A percentile compares a stretch with the other conserved stretches of the same genome.
Conservation (phyloP, 1,140 invertebrate genomes). For the Orchesella cincta region DNA sequence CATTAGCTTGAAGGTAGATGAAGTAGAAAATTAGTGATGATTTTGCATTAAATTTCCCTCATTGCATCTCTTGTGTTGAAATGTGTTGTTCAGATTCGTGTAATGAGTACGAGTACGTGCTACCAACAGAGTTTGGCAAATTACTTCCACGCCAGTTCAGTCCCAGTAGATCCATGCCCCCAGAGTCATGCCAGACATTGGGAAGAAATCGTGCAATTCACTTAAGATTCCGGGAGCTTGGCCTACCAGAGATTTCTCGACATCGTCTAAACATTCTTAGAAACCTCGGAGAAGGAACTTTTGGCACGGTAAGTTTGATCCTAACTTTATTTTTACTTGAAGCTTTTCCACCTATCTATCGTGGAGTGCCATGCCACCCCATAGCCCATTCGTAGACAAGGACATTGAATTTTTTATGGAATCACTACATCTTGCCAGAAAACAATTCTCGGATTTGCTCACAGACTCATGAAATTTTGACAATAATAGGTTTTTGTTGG, state of each 20-base stretch:
- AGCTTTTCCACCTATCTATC: no score
- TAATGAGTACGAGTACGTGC: slow-evolving; percentile 24
- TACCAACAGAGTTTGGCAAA: slow-evolving; percentile 29
- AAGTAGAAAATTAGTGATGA: not conserved
- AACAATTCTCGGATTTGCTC: slow-evolving; percentile 24
- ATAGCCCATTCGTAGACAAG: no score
- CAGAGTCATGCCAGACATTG: slow-evolving; percentile 19
- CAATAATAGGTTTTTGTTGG: slow-evolving; percentile 29
- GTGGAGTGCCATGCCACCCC: no score
- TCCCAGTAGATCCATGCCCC: not conserved
- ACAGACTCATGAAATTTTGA: slow-evolving; percentile 27
- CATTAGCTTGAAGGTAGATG: not conserved
- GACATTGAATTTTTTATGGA: slow-evolving; percentile 30
- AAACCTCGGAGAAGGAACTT: slow-evolving; percentile 83
- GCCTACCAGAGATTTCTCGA: slow-evolving; percentile 76
- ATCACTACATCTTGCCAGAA: slow-evolving; percentile 21
- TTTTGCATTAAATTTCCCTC: slow-evolving; percentile 2
- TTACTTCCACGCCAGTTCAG: slow-evolving; percentile 18
- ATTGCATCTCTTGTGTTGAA: not conserved
- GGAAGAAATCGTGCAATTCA: slow-evolving; percentile 13
- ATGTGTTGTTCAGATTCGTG: slow-evolving; percentile 16
- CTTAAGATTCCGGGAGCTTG: slow-evolving; percentile 67
- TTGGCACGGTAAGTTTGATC: slow-evolving; percentile 77
- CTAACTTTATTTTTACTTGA: no score
- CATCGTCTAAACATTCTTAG: slow-evolving; percentile 81